Evolutionary conservation across 2,113 vertebrate genomes (phyloP).

Genomic region (Catharus fuscescens): DNA sequence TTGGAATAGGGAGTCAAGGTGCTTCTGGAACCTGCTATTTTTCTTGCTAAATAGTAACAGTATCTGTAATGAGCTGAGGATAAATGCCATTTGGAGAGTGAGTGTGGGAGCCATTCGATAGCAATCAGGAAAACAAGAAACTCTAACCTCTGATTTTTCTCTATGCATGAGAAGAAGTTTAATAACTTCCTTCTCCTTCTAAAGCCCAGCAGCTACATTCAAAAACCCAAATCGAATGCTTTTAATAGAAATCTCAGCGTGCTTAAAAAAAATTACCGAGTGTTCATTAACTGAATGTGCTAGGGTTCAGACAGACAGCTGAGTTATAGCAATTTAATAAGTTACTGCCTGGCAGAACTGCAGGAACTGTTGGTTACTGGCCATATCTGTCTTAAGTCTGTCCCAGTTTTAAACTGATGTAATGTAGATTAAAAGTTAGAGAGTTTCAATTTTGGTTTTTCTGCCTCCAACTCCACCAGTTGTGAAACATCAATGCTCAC

Average conservation of each 20-base stretch:
- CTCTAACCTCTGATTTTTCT: not conserved
- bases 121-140: not conserved
- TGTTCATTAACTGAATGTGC: constrained; percentile 6
- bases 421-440: not conserved
- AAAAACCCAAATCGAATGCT: not conserved
- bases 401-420: not conserved
- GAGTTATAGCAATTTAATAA: constrained; percentile 19
- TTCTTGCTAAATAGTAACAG: not conserved
- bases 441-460: not conserved
- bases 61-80: not conserved
- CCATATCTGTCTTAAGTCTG: not conserved
- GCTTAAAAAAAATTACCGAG: not conserved
- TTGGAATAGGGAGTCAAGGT: not conserved
- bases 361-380: constrained; percentile 1
- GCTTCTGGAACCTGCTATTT: not conserved
- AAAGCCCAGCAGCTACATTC: constrained; percentile 9
- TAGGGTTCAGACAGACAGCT: constrained; percentile 28
- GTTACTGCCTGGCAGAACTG: constrained; percentile 21
- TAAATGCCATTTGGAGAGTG: not conserved
- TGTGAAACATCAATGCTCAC: not conserved
- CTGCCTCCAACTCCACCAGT: not conserved
- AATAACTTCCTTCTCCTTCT: not conserved
- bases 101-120: not conserved
- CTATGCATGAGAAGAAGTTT: not conserved
- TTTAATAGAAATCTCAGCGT: constrained; percentile 48